Percentiles rank a stretch among this genome's conserved stretches.
phyloP scores from a whole-genome alignment of 64 coral and sea anemone genomes.

The Montipora efflorescens region DNA sequence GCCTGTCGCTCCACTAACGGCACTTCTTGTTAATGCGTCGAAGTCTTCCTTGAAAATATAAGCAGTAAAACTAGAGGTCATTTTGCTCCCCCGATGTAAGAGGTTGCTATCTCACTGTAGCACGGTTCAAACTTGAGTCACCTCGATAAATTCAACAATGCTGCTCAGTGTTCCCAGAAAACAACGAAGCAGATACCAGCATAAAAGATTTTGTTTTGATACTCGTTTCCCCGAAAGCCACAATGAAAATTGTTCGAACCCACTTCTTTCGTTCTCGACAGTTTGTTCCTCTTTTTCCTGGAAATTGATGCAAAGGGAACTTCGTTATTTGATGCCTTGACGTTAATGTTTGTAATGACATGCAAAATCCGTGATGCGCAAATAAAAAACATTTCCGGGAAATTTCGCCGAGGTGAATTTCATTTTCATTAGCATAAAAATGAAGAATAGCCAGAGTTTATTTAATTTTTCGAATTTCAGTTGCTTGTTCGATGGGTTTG shows the following conservation, averaged over 20 bases:
- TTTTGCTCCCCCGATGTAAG: background rate
- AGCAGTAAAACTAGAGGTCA: background rate
- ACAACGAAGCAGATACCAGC: too few relatives aligned
- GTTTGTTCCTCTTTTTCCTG: conserved; percentile 32
- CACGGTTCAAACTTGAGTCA: too few relatives aligned
- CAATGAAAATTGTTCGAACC: too few relatives aligned
- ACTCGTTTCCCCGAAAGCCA: background rate
- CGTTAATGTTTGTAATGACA: background rate
- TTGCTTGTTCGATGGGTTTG: too few relatives aligned
- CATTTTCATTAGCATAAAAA: background rate
- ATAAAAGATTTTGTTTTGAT: background rate
- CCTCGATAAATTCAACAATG: too few relatives aligned
- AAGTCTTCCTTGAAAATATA: conserved; percentile 19
- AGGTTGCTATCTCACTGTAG: too few relatives aligned
- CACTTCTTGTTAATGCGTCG: background rate
- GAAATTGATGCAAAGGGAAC: background rate
- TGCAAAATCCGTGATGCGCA: background rate
- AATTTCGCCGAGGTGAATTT: background rate
- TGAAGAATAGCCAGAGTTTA: too few relatives aligned
- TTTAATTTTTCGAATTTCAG: too few relatives aligned
- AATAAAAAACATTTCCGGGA: conserved; percentile 35
- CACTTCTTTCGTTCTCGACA: background rate
- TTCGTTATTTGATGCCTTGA: background rate
- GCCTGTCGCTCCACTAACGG: background rate
- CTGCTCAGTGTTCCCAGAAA: too few relatives aligned